These are phyloP conservation scores for Sebastiscus albofasciatus DNA, from an alignment of 2,797 vertebrate genomes.

Conservation along the genomic window DNA sequence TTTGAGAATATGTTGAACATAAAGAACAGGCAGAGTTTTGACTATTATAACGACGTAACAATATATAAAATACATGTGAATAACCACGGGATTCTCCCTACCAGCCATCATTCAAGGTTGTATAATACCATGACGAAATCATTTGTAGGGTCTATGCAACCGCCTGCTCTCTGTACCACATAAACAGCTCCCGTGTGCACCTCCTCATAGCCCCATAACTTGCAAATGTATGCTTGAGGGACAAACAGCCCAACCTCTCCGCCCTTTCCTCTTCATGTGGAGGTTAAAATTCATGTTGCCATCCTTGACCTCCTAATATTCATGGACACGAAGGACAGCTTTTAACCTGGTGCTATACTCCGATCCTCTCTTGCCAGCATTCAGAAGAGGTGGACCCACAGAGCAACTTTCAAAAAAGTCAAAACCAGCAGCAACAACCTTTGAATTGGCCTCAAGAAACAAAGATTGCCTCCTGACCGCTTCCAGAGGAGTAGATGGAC, in stretches of 20 bases:
- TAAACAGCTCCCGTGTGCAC: neutral
- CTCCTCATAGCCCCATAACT: neutral
- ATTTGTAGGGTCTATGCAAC: neutral
- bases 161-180: neutral
- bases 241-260: neutral
- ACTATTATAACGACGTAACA: neutral
- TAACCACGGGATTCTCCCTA: neutral
- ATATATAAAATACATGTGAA: neutral
- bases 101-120: neutral
- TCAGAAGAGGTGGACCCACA: neutral
- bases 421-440: constrained; percentile 24
- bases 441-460: constrained; percentile 12
- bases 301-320: neutral
- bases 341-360: neutral
- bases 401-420: neutral
- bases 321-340: neutral
- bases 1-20: neutral
- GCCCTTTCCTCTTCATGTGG: neutral
- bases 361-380: neutral
- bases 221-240: neutral
- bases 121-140: neutral
- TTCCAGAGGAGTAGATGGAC: neutral
- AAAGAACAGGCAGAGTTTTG: neutral
- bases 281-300: neutral
- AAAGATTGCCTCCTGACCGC: neutral